A percentile compares a stretch with the other conserved stretches of the same genome.
phyloP scores from a whole-genome alignment of 2,888 invertebrate species.

The Nycteola revayana region DNA sequence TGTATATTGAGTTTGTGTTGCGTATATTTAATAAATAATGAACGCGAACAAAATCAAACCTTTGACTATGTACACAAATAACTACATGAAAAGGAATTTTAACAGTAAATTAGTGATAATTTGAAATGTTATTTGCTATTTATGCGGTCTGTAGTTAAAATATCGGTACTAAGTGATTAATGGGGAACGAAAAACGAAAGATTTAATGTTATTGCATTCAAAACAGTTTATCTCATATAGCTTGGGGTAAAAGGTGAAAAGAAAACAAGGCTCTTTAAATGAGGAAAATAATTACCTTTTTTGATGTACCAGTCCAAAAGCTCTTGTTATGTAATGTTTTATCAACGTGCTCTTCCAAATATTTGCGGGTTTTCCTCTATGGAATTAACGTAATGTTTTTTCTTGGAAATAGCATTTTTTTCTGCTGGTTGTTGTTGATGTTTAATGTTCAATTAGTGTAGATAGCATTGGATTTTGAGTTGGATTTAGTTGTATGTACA shows the following conservation, averaged over 20 bases:
- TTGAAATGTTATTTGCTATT: constrained; percentile 35
- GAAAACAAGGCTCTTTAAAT: constrained; percentile 20
- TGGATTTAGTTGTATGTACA: no score
- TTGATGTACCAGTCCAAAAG: constrained; percentile 2
- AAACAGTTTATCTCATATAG: constrained; percentile 24
- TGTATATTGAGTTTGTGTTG: no score
- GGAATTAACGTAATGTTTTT: no score
- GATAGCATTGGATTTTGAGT: no score
- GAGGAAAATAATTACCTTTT: constrained; percentile 21
- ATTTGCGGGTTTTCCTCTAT: not conserved
- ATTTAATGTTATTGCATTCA: constrained; percentile 31
- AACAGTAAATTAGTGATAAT: constrained; percentile 33
- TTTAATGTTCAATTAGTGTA: no score
- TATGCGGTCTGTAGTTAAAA: constrained; percentile 22
- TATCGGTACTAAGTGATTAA: constrained; percentile 23
- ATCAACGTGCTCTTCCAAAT: not conserved
- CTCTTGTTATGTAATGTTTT: constrained; percentile 9
- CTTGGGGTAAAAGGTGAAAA: constrained; percentile 13
- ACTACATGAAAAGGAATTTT: constrained; percentile 24
- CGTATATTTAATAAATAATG: no score
- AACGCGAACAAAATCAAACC: no score
- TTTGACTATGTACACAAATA: constrained; percentile 21
- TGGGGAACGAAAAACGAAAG: constrained; percentile 15
- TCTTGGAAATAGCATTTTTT: no score
- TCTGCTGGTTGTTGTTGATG: no score